Evolutionary conservation across 1,140 invertebrate genomes (phyloP).

Genomic region (Dreissena polymorpha): DNA sequence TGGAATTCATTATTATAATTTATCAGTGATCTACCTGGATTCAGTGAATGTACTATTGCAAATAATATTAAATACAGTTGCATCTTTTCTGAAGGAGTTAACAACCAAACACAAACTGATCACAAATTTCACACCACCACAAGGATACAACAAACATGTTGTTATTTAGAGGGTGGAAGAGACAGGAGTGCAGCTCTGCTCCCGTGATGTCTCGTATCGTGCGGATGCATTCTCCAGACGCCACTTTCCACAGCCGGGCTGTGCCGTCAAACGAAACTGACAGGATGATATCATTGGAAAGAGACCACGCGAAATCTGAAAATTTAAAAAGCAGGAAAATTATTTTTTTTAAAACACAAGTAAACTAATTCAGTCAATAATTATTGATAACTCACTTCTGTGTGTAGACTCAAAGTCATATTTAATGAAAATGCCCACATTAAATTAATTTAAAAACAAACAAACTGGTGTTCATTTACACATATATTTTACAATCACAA

Average conservation of each 20-base stretch:
- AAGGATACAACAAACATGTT: conserved; percentile 90
- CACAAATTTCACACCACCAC: not conserved
- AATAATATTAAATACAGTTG: too few relatives aligned
- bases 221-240: conserved; percentile 83
- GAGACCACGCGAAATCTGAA: conserved; percentile 90
- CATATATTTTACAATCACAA: too few relatives aligned
- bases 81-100: too few relatives aligned
- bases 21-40: too few relatives aligned
- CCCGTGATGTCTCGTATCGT: conserved; percentile 71
- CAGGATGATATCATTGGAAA: conserved; percentile 91
- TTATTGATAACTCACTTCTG: too few relatives aligned
- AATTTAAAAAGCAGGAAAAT: conserved; percentile 31
- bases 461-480: too few relatives aligned
- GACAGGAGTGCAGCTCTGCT: conserved; percentile 86
- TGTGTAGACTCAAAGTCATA: too few relatives aligned
- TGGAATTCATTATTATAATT: too few relatives aligned
- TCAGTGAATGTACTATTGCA: too few relatives aligned
- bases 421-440: too few relatives aligned
- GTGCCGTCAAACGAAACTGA: conserved; percentile 89
- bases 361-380: too few relatives aligned
- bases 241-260: conserved; percentile 87
- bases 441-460: too few relatives aligned
- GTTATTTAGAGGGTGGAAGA: conserved; percentile 93
- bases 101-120: not conserved
- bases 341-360: not conserved